Percentiles rank a stretch among this genome's conserved stretches.
Conservation (phyloP, 2,888 invertebrate genomes). For the Pogonocherus hispidulus region DNA sequence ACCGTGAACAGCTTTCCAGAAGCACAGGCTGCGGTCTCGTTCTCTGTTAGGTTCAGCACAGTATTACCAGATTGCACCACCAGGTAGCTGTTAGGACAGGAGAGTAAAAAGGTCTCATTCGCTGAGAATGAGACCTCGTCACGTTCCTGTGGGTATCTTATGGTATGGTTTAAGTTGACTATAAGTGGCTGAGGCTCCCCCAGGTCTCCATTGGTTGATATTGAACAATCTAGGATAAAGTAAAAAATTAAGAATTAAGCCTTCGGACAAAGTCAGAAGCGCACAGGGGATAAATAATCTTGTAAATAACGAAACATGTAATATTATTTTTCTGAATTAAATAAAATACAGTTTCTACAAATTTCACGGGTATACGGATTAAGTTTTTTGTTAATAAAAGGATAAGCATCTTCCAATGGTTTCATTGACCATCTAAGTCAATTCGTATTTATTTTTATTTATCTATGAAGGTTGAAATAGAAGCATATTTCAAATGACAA, state of each 20-base stretch:
- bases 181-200: constrained; percentile 27
- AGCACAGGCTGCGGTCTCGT: constrained; percentile 13
- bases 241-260: background rate
- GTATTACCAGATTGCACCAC: background rate
- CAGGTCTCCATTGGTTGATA: constrained; percentile 27
- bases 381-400: too few relatives aligned
- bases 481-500: too few relatives aligned
- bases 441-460: too few relatives aligned
- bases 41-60: background rate
- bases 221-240: constrained; percentile 12
- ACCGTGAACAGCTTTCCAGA: constrained; percentile 14
- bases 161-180: constrained; percentile 11
- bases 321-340: too few relatives aligned
- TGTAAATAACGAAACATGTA: too few relatives aligned
- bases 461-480: too few relatives aligned
- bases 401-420: too few relatives aligned
- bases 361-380: too few relatives aligned
- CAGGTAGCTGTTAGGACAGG: constrained; percentile 13
- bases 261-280: background rate
- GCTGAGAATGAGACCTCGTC: constrained; percentile 2
- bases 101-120: constrained; percentile 11
- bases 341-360: too few relatives aligned
- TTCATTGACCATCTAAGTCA: too few relatives aligned
- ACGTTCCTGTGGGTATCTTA: constrained; percentile 14
- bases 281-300: too few relatives aligned